Conservation (phyloP, 1,140 invertebrate genomes). For the Dendroctonus ponderosae region DNA sequence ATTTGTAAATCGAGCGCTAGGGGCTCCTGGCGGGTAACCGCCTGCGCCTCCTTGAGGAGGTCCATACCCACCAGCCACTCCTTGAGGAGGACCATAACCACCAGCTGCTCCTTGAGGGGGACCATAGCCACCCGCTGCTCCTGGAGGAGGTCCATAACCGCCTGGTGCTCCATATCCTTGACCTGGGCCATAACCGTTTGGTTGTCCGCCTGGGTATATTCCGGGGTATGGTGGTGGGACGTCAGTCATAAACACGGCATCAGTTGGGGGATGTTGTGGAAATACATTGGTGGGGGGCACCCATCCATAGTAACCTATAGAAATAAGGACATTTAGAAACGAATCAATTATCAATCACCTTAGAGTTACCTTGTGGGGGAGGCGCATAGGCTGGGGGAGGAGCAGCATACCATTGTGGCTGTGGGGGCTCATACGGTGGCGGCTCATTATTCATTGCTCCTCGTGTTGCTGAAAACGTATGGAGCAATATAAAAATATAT, state of each 20-base stretch:
- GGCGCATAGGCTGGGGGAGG: constrained; percentile 87
- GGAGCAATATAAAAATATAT: no score
- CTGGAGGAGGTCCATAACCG: constrained; percentile 43
- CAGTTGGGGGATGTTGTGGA: constrained; percentile 67
- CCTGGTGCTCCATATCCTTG: constrained; percentile 32
- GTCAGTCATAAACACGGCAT: constrained; percentile 86
- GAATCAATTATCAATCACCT: no score
- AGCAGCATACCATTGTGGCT: constrained; percentile 81
- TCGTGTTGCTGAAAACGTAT: constrained; percentile 36
- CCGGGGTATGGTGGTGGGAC: constrained; percentile 95
- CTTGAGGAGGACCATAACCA: constrained; percentile 31
- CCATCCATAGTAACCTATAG: constrained; percentile 85
- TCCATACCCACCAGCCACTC: constrained; percentile 41
- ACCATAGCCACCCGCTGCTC: constrained; percentile 35
- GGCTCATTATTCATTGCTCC: constrained; percentile 62
- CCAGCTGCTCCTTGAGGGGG: constrained; percentile 31
- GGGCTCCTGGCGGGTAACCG: constrained; percentile 35
- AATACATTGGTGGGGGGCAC: constrained; percentile 76
- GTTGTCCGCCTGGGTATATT: constrained; percentile 53
- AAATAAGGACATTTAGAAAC: background rate
- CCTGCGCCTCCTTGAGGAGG: constrained; percentile 38
- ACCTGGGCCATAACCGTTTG: constrained; percentile 37
- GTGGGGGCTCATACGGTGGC: constrained; percentile 81
- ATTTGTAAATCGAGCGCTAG: constrained; percentile 33
- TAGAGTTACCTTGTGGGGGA: constrained; percentile 55